Conservation (phyloP, 35 echinoderm and acorn worm species). For the Diadema setosum region DNA sequence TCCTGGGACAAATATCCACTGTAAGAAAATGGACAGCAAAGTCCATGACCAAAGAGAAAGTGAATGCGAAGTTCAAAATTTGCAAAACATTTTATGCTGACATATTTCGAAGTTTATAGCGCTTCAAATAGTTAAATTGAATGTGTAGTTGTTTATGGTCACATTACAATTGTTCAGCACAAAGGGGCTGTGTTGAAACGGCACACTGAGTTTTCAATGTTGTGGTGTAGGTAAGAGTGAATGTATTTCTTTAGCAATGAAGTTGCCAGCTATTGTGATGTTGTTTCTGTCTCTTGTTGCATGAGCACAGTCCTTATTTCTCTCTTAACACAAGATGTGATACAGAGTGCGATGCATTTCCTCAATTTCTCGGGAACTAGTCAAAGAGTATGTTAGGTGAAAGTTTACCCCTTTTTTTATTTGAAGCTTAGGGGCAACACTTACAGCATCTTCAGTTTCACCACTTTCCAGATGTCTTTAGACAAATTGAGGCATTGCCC, state of each 20-base stretch:
- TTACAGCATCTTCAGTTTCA: neutral
- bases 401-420: neutral
- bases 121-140: too few relatives aligned
- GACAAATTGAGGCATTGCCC: neutral
- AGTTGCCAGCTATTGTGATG: neutral
- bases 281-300: neutral
- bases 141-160: neutral
- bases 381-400: neutral
- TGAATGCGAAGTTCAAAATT: too few relatives aligned
- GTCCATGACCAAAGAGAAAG: too few relatives aligned
- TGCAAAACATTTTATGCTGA: too few relatives aligned
- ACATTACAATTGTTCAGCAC: constrained; percentile 8
- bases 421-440: neutral
- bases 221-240: neutral
- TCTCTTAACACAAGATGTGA: neutral
- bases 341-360: neutral
- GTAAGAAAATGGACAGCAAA: too few relatives aligned
- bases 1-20: too few relatives aligned
- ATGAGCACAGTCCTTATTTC: neutral
- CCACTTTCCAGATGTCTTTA: neutral
- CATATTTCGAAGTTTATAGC: too few relatives aligned
- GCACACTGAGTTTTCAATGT: neutral
- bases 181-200: neutral
- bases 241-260: neutral
- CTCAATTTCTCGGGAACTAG: neutral